Conservation (phyloP, 1,140 invertebrate species). For the Macrobrachium rosenbergii region DNA sequence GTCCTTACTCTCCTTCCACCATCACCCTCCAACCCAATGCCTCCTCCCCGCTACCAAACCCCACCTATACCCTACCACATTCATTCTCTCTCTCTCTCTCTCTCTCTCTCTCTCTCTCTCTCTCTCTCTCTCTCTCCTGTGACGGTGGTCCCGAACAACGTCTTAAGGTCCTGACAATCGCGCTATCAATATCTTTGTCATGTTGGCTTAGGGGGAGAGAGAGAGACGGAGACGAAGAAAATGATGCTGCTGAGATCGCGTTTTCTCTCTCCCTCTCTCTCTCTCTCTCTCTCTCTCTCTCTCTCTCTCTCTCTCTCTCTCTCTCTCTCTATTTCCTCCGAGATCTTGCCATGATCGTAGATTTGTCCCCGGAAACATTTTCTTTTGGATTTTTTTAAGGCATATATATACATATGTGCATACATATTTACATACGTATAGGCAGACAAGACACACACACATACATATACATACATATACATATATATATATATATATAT, state of each 20-base stretch:
- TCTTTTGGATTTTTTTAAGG: no score
- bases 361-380: no score
- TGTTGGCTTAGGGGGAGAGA: neutral
- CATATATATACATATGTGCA: no score
- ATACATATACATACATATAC: no score
- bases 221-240: neutral
- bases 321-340: neutral
- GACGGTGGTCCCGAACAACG: no score
- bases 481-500: no score
- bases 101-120: neutral
- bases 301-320: neutral
- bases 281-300: neutral
- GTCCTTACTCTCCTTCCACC: neutral
- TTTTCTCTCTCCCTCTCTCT: neutral
- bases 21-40: neutral
- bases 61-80: neutral
- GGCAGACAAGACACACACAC: no score
- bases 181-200: no score
- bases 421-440: no score
- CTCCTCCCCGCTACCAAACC: neutral
- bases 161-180: no score
- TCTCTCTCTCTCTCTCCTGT: neutral
- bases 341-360: no score
- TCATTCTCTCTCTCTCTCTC: conserved; percentile 23
- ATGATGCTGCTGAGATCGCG: no score